Evolutionary conservation across 2,797 vertebrate genomes (phyloP).

Genomic region (Rhynchotus rufescens): DNA sequence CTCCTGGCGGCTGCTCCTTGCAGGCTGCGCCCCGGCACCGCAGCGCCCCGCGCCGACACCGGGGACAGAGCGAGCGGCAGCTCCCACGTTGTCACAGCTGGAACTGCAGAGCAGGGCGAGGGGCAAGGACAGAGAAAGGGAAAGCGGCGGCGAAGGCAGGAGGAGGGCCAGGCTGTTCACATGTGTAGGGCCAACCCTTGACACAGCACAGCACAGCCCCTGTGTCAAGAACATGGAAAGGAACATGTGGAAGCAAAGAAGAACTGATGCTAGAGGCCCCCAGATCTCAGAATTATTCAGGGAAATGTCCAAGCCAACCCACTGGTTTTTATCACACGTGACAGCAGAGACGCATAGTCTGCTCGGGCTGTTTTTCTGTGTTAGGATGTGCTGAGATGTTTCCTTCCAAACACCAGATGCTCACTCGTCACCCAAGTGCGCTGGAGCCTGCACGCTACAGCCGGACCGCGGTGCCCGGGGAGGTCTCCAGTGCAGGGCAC

Average conservation of each 20-base stretch:
- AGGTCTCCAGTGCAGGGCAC: too few relatives aligned
- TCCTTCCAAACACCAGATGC: not conserved
- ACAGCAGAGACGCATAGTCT: not conserved
- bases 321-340: accelerated
- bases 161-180: not conserved
- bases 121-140: too few relatives aligned
- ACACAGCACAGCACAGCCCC: too few relatives aligned
- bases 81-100: too few relatives aligned
- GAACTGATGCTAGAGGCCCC: not conserved
- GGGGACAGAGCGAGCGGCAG: too few relatives aligned
- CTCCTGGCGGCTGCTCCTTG: too few relatives aligned
- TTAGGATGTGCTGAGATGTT: too few relatives aligned
- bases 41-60: not conserved
- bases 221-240: accelerated
- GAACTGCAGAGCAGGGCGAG: too few relatives aligned
- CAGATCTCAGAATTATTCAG: not conserved
- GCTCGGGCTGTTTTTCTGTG: accelerated
- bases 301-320: not conserved
- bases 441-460: not conserved
- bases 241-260: not conserved
- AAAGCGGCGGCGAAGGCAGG: not conserved
- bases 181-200: too few relatives aligned
- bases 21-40: too few relatives aligned
- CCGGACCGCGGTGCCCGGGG: too few relatives aligned
- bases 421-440: accelerated